These are phyloP conservation scores for Urophycis tenuis DNA, from an alignment of 2,797 vertebrate genomes.

Conservation along the genomic window DNA sequence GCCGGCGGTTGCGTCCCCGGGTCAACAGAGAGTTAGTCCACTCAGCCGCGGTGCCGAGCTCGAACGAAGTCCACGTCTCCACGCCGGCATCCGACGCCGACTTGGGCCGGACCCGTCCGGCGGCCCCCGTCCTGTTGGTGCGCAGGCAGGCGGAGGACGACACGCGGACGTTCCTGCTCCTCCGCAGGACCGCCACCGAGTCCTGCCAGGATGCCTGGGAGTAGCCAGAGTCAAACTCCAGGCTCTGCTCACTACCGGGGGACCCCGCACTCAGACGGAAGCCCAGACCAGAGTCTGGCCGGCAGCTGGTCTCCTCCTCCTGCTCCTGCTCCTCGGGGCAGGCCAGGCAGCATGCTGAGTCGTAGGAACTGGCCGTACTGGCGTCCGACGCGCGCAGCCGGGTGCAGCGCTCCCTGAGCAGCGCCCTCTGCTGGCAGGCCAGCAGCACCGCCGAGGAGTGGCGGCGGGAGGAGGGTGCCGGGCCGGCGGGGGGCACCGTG, in stretches of 20 bases:
- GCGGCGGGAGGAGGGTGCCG: constrained; percentile 47
- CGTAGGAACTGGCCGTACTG: constrained; percentile 71
- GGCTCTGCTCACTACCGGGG: constrained; percentile 77
- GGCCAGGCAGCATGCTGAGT: constrained; percentile 83
- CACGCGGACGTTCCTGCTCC: constrained; percentile 72
- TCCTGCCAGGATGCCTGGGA: constrained; percentile 89
- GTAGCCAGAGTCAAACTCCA: constrained; percentile 93
- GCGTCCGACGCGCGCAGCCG: constrained; percentile 69
- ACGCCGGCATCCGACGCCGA: constrained; percentile 83
- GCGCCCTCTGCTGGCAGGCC: constrained; percentile 57
- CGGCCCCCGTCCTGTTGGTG: constrained; percentile 58
- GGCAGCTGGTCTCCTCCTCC: constrained; percentile 38
- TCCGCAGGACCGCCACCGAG: constrained; percentile 69
- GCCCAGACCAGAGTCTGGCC: constrained; percentile 15
- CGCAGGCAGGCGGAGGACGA: constrained; percentile 72
- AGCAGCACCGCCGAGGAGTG: constrained; percentile 53
- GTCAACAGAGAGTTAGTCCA: constrained; percentile 89
- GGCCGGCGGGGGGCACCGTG: constrained; percentile 39
- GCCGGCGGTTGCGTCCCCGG: constrained; percentile 86
- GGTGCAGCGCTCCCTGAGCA: constrained; percentile 58
- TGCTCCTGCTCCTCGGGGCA: constrained; percentile 51
- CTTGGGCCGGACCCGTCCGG: constrained; percentile 68
- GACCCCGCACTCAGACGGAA: constrained; percentile 50
- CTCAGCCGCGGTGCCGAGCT: constrained; percentile 73
- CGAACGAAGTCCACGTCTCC: constrained; percentile 83